Evolutionary conservation across 92 coral and sea anemone species (phyloP).

Genomic region (Umimayanthus chanpuru): DNA sequence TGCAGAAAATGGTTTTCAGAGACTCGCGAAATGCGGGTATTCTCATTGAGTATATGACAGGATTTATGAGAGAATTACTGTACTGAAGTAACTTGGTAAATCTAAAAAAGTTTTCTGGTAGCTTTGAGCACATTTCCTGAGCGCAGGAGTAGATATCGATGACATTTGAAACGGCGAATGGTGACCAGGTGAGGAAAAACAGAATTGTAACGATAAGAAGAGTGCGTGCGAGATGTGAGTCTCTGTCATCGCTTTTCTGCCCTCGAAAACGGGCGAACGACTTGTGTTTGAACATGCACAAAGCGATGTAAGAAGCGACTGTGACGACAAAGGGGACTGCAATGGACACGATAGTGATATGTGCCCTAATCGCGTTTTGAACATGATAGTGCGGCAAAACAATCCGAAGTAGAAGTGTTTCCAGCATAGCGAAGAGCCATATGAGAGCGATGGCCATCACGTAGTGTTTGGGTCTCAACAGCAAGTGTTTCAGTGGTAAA

Average conservation of each 20-base stretch:
- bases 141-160: conserved; percentile 46
- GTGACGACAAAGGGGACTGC: conserved; percentile 40
- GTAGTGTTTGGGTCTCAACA: conserved; percentile 47
- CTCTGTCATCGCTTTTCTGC: conserved; percentile 47
- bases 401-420: conserved; percentile 38
- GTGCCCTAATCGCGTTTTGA: conserved; percentile 41
- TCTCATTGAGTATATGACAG: conserved; percentile 55
- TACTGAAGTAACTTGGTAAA: conserved; percentile 60
- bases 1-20: background rate
- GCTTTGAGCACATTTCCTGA: background rate
- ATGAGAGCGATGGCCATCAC: conserved; percentile 32
- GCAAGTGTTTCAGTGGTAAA: conserved; percentile 48
- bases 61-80: conserved; percentile 58
- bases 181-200: conserved; percentile 60
- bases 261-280: conserved; percentile 37
- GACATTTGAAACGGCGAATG: conserved; percentile 57
- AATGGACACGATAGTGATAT: conserved; percentile 47
- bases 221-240: conserved; percentile 52
- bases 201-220: conserved; percentile 49
- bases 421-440: conserved; percentile 46
- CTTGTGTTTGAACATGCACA: conserved; percentile 27
- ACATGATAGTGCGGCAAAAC: conserved; percentile 39
- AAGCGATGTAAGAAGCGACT: conserved; percentile 37
- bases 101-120: conserved; percentile 38
- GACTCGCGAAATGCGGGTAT: conserved; percentile 60